Conservation (phyloP, 2,113 vertebrate species). For the Pseudopodoces humilis region DNA sequence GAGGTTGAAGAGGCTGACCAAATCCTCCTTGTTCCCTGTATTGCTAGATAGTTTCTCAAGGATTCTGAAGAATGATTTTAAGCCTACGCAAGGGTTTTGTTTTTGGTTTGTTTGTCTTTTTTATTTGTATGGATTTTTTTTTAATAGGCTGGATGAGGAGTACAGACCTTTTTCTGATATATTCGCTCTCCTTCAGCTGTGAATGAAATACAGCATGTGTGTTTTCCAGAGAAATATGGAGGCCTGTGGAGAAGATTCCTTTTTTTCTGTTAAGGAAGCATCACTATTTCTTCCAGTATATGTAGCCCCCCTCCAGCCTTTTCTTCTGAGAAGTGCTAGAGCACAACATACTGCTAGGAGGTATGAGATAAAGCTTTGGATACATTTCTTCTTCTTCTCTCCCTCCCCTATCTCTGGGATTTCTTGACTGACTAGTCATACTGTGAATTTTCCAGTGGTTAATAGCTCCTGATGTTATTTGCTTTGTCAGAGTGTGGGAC, state of each 20-base stretch:
- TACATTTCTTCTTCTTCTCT: background rate
- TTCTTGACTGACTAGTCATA: background rate
- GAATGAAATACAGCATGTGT: background rate
- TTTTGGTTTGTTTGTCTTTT: background rate
- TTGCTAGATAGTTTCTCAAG: background rate
- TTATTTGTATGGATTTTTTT: background rate
- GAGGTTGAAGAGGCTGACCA: background rate
- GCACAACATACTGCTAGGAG: background rate
- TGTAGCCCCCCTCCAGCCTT: accelerated
- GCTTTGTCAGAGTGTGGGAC: background rate
- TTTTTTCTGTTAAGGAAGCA: background rate
- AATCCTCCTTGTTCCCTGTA: background rate
- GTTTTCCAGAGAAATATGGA: background rate
- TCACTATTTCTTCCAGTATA: background rate
- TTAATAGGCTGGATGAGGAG: background rate
- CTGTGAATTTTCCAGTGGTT: background rate
- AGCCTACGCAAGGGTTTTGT: background rate
- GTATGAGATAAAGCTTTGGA: background rate
- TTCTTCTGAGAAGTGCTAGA: background rate
- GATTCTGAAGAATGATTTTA: background rate
- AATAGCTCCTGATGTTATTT: background rate
- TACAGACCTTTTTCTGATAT: background rate
- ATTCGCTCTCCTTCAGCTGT: background rate
- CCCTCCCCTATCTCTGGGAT: background rate
- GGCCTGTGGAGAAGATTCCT: background rate